Conservation (phyloP, 2,113 vertebrate genomes). For the Malurus elegans region DNA sequence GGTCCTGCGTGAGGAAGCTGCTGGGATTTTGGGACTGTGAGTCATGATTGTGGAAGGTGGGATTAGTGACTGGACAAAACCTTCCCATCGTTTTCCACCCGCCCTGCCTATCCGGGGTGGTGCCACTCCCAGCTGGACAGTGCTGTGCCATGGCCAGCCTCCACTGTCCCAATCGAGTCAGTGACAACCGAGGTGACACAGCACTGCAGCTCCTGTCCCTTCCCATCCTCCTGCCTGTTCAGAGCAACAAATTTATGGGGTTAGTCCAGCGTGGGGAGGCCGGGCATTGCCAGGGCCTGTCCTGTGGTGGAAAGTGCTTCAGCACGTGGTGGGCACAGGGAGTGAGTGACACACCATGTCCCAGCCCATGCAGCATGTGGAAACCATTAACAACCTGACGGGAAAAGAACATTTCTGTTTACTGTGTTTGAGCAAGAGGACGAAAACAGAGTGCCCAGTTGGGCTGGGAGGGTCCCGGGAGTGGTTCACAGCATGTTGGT, state of each 20-base stretch:
- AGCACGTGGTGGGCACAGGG: not conserved
- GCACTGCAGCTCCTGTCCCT: not conserved
- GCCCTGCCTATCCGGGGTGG: not conserved
- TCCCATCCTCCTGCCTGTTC: not conserved
- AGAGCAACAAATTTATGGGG: fast-evolving
- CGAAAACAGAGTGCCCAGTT: constrained; percentile 7
- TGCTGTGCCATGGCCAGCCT: fast-evolving
- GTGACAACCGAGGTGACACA: not conserved
- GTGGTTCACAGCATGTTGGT: fast-evolving
- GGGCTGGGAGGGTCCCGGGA: not conserved
- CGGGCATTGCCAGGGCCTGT: not conserved
- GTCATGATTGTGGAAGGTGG: constrained; percentile 17
- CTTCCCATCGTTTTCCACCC: constrained; percentile 6
- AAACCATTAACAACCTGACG: constrained; percentile 37
- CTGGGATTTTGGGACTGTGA: not conserved
- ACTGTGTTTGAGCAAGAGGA: constrained; percentile 11
- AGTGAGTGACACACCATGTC: not conserved
- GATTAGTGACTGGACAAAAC: not conserved
- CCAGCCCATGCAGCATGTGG: not conserved
- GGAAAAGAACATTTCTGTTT: constrained; percentile 53
- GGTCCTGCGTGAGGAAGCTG: not conserved
- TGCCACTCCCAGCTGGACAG: not conserved
- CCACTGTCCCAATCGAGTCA: fast-evolving
- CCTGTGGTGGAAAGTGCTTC: not conserved
- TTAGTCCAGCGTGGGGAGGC: fast-evolving